These are phyloP conservation scores for Heliconius aoede DNA, from an alignment of 2,888 invertebrate species.

Conservation along the genomic window DNA sequence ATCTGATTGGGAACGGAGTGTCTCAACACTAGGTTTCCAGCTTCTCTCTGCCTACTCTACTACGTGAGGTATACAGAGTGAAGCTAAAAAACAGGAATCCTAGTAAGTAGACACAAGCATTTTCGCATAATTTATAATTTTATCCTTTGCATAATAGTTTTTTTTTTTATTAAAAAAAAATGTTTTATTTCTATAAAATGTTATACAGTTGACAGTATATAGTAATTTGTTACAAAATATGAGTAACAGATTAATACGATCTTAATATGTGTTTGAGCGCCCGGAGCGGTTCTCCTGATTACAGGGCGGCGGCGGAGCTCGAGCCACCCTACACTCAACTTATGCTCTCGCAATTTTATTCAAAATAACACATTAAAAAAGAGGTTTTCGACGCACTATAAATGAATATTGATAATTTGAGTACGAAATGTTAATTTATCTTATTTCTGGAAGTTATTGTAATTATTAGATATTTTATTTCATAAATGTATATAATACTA, in stretches of 20 bases:
- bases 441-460: not conserved
- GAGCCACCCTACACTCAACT: conserved; percentile 82
- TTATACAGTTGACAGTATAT: conserved; percentile 33
- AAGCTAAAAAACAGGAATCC: too few species aligned
- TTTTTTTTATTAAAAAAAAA: too few species aligned
- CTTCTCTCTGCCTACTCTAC: too few species aligned
- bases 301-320: conserved; percentile 74
- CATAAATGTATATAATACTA: not conserved
- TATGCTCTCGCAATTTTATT: conserved; percentile 84
- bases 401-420: conserved; percentile 67
- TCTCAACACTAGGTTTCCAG: too few species aligned
- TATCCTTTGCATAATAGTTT: too few species aligned
- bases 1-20: too few species aligned
- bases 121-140: too few species aligned
- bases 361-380: conserved; percentile 80
- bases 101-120: too few species aligned
- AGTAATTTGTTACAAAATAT: conserved; percentile 47
- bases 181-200: not conserved
- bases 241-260: conserved; percentile 74
- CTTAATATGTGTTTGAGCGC: conserved; percentile 61
- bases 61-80: too few species aligned
- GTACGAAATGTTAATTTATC: not conserved
- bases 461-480: not conserved
- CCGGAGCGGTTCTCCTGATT: conserved; percentile 72
- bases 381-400: conserved; percentile 71